phyloP scores from a whole-genome alignment of 2,888 invertebrate genomes.

The Hylaea fasciaria region DNA sequence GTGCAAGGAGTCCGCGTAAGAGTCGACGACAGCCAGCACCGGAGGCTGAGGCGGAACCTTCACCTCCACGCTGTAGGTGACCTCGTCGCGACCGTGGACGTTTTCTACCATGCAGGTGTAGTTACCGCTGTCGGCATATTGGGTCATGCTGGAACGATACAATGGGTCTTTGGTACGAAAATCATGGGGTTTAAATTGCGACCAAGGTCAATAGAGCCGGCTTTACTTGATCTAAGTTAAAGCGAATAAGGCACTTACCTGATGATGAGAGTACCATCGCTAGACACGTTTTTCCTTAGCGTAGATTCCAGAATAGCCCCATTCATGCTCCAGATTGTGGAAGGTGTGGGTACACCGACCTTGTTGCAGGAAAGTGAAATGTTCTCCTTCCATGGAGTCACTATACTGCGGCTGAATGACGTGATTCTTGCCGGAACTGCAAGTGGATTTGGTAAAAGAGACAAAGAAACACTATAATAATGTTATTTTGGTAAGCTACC shows the following conservation, averaged over 20 bases:
- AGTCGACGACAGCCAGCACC: slow-evolving; percentile 90
- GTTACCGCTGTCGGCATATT: slow-evolving; percentile 94
- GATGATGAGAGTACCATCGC: slow-evolving; percentile 90
- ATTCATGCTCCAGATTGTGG: slow-evolving; percentile 91
- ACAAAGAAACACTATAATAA: background rate
- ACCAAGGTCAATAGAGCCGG: no score
- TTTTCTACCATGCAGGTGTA: slow-evolving; percentile 96
- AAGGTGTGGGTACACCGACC: slow-evolving; percentile 92
- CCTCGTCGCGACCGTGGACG: slow-evolving; percentile 92
- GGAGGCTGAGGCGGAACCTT: slow-evolving; percentile 95
- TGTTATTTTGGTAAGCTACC: no score
- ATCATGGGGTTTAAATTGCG: slow-evolving; percentile 7
- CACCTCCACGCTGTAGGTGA: slow-evolving; percentile 90
- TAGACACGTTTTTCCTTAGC: slow-evolving; percentile 86
- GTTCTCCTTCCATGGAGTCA: slow-evolving; percentile 95
- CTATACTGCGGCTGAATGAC: slow-evolving; percentile 91
- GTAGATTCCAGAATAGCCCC: slow-evolving; percentile 90
- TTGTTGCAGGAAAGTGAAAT: slow-evolving; percentile 92
- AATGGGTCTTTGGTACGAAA: slow-evolving; percentile 1
- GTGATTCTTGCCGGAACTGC: slow-evolving; percentile 94
- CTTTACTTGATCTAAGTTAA: no score
- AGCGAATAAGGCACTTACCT: slow-evolving; percentile 76
- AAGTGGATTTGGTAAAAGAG: slow-evolving; percentile 33
- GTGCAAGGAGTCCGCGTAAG: slow-evolving; percentile 92
- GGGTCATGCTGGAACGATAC: slow-evolving; percentile 80